These are phyloP conservation scores for Aphidius colemani DNA, from an alignment of 2,888 invertebrate genomes.

Conservation along the genomic window DNA sequence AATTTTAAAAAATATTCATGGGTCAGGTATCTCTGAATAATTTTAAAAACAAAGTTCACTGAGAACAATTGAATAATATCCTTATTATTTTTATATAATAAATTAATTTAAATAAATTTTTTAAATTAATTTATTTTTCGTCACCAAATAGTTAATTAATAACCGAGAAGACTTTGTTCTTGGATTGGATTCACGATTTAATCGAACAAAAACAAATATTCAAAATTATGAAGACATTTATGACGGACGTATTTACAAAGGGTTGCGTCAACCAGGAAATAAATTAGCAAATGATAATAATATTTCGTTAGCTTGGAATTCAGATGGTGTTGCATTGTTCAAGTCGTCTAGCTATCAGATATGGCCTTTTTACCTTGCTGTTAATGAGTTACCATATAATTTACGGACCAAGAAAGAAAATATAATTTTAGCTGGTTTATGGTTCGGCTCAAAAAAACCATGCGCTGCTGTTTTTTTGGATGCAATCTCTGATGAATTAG, in stretches of 20 bases:
- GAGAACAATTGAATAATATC: no score
- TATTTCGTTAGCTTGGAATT: conserved; percentile 32
- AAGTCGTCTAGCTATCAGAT: conserved; percentile 30
- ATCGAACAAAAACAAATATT: conserved; percentile 18
- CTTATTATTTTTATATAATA: no score
- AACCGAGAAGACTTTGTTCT: conserved; percentile 26
- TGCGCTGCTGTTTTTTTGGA: conserved; percentile 19
- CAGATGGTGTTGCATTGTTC: conserved; percentile 31
- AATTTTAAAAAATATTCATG: no score
- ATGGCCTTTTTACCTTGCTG: conserved; percentile 29
- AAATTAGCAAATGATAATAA: conserved; percentile 25
- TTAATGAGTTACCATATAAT: conserved; percentile 22
- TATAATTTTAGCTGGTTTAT: conserved; percentile 24
- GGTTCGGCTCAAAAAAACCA: conserved; percentile 28
- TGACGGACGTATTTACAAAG: conserved; percentile 30
- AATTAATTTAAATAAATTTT: no score
- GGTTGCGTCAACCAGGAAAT: conserved; percentile 5
- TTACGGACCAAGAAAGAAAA: conserved; percentile 23
- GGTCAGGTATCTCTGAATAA: no score
- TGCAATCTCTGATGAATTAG: conserved; percentile 3
- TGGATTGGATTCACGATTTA: conserved; percentile 23
- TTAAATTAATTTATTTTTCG: no score
- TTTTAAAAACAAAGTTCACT: no score
- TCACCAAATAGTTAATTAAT: no score
- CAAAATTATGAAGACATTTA: conserved; percentile 30